Evolutionary conservation across 2,113 vertebrate species (phyloP).

Genomic region (Phasianus colchicus): DNA sequence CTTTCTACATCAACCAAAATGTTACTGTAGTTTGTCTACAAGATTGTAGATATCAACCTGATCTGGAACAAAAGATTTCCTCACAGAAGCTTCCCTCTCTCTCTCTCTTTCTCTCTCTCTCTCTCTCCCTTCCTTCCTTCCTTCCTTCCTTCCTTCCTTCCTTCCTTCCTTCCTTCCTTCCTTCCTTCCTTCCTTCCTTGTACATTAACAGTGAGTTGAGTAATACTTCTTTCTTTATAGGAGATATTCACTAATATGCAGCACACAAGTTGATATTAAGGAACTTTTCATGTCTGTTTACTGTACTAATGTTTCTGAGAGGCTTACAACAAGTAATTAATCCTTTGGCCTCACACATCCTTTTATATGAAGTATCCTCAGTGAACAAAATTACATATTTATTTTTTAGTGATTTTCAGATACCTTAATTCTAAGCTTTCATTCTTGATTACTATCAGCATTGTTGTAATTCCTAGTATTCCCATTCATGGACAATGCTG

Average conservation of each 20-base stretch:
- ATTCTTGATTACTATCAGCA: not conserved
- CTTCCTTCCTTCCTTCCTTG: not conserved
- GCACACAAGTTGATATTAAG: not conserved
- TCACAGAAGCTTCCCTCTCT: not conserved
- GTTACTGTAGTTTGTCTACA: not conserved
- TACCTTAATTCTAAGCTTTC: not conserved
- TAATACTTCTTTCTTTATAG: not conserved
- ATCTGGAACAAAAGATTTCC: not conserved
- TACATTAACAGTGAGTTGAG: not conserved
- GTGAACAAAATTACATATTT: not conserved
- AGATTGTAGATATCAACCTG: not conserved
- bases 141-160: no score
- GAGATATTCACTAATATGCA: not conserved
- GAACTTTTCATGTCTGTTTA: not conserved
- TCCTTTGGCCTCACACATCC: not conserved
- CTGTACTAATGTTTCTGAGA: not conserved
- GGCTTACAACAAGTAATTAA: not conserved
- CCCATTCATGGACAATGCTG: not conserved
- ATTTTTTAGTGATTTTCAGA: not conserved
- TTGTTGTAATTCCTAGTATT: not conserved
- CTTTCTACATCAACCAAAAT: not conserved
- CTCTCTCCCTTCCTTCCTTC: no score
- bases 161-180: no score
- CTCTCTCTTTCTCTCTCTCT: no score
- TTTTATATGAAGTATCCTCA: not conserved